phyloP scores from a whole-genome alignment of 2,113 vertebrate species.

The Pagrus major region DNA sequence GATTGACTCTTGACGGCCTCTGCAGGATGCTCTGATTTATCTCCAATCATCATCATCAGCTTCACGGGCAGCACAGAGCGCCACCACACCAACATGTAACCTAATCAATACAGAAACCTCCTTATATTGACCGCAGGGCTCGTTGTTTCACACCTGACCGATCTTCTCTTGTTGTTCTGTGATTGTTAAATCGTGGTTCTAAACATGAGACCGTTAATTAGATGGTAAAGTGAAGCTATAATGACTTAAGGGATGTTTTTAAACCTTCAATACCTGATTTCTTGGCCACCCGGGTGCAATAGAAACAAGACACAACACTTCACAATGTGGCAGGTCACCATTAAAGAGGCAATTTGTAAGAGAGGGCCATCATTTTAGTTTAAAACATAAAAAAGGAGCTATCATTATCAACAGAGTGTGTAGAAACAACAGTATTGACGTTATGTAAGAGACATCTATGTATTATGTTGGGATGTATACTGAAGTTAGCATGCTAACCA shows the following conservation, averaged over 20 bases:
- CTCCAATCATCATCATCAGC: slow-evolving; percentile 17
- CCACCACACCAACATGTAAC: not conserved
- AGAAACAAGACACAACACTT: not conserved
- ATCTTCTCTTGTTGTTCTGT: not conserved
- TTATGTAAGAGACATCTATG: too few relatives aligned
- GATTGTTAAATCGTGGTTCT: not conserved
- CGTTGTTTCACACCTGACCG: not conserved
- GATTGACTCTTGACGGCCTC: slow-evolving; percentile 9
- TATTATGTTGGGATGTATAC: too few relatives aligned
- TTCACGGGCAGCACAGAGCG: not conserved
- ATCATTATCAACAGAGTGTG: too few relatives aligned
- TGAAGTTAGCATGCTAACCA: too few relatives aligned
- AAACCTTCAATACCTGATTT: not conserved
- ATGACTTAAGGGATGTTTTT: not conserved
- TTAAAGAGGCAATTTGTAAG: too few relatives aligned
- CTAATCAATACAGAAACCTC: not conserved
- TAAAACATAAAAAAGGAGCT: too few relatives aligned
- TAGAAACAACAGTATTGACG: too few relatives aligned
- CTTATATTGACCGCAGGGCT: not conserved
- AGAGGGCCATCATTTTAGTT: too few relatives aligned
- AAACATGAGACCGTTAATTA: not conserved
- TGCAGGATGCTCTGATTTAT: slow-evolving; percentile 2
- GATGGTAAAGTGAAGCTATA: not conserved
- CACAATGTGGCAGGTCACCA: not conserved
- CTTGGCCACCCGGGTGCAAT: not conserved